Evolutionary conservation across 2,797 vertebrate genomes (phyloP).

Genomic region (Lateolabrax maculatus): DNA sequence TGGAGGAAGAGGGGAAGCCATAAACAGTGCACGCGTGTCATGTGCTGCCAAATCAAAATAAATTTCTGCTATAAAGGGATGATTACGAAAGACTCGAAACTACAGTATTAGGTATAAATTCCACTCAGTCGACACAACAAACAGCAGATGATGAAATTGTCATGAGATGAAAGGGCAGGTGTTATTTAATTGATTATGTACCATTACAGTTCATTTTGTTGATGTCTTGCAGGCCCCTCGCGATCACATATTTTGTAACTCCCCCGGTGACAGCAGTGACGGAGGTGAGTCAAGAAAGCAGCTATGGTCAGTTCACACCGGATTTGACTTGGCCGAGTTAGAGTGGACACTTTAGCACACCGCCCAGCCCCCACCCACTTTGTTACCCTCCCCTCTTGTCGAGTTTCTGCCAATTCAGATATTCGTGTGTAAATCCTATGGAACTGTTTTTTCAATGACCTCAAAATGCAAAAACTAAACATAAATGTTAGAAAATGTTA

Average conservation of each 20-base stretch:
- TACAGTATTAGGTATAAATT: background rate
- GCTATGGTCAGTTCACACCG: constrained; percentile 67
- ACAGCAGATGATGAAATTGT: background rate
- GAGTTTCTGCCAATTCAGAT: background rate
- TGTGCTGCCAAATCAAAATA: background rate
- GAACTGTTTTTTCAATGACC: background rate
- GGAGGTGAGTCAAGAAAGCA: constrained; percentile 55
- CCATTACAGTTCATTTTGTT: constrained; percentile 28
- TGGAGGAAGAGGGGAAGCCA: background rate
- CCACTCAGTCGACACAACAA: background rate
- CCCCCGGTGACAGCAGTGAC: constrained; percentile 21
- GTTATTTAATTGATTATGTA: constrained; percentile 35
- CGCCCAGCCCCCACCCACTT: background rate
- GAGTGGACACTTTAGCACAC: constrained; percentile 9
- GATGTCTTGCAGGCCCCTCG: background rate
- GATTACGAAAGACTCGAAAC: background rate
- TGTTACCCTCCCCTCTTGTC: background rate
- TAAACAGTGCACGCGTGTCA: background rate
- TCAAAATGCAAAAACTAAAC: background rate
- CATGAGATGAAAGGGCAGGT: background rate
- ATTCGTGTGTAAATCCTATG: background rate
- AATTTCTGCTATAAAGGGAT: background rate
- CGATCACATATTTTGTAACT: constrained; percentile 9
- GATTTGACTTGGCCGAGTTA: constrained; percentile 58
- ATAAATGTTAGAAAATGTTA: too few species aligned